Evolutionary conservation across 2,113 vertebrate genomes (phyloP), one percentile per base, ranked within the genome.

Genomic region (Serilophus lunatus): DNA sequence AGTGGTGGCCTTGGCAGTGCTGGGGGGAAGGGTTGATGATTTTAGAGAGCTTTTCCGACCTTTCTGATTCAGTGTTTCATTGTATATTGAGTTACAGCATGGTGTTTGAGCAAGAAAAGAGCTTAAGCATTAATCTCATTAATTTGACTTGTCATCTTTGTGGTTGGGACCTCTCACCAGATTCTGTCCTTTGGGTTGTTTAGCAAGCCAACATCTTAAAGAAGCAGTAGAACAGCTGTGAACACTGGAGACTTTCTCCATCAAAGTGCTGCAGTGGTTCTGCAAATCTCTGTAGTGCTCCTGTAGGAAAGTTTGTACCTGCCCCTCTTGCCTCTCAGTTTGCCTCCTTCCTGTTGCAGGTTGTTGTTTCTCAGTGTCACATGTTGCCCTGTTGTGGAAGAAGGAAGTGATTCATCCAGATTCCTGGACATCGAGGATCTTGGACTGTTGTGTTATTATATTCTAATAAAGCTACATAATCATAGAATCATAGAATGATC

Each of bases 111-210:
- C 28, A 86, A 63, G 63, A 76, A 33, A 14, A 69, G 14, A 77
- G 36, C 3, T 68, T 29, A 9, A 81, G 8, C 12, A 51, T 25
- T 50, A 61, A 11, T 36, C 23, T 49, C 4, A 20, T 5, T 25
- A 7, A 8, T 54, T 15, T 82, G 6, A 36, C 3, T 11, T 12
- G 11, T 2, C 22, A 8, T 3, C 13, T 59, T 15, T 66, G 33
- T 25, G 13, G 2, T 0, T 69, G 25, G 25, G 22, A 50, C 18
- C 1, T 6, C 24, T 51, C 40, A 33, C 7, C 15, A 50, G 10
- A 9, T 64, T 69, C 15, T 53, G 45, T 26, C 15, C 1, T 0
- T 60, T 44, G 35, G 7, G 40, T 60, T 2, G 0, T 69, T 56
- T 13, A 68, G 33, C 15, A 51, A 83, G 57, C 4, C 18, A 68